Base-by-base conservation (phyloP, 2,113 vertebrate genomes). In the Bubo scandiacus region DNA sequence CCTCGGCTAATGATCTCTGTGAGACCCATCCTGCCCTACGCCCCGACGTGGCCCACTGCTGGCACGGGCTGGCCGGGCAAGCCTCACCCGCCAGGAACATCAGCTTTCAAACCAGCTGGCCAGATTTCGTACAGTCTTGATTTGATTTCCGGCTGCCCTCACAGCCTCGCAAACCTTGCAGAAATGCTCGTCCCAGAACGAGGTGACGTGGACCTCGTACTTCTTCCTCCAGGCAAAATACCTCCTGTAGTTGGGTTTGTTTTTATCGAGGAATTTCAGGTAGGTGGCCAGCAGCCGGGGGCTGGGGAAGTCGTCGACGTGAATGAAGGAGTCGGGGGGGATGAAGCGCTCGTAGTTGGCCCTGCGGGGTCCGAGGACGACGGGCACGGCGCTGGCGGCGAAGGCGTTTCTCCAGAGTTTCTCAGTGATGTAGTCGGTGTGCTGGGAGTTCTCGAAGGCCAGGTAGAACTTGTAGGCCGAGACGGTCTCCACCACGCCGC, bases 371-470 rank as follows among this genome's bases (percentile, higher is more conserved):
- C 99, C 99, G 36, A 99, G 96, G 14, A 99, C 99, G 19, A 99
- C 96, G 0, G 99, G 99, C 26, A 99, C 98, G 0, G 99, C 97
- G 4, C 98, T 98, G 9, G 98, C 98, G 17, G 94, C 71, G 7
- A 99, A 96, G 6, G 99, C 98, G 18, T 99, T 99, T 20, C 96
- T 97, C 99, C 99, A 99, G 68, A 99, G 97, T 84, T 99, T 99
- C 96, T 99, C 99, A 0, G 99, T 99, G 95, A 99, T 99, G 92
- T 99, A 99, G 96, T 99, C 99, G 1, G 97, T 97, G 94, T 99
- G 99, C 95, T 98, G 98, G 0, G 99, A 99, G 98, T 99, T 99
- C 95, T 99, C 99, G 15, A 99, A 99, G 26, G 99, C 98, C 86
- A 99, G 97, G 96, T 99, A 99, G 96, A 99, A 99, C 92, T 99